These are phyloP conservation scores for Vollenhovia emeryi DNA, from an alignment of 1,140 invertebrate species.

Conservation along the genomic window DNA sequence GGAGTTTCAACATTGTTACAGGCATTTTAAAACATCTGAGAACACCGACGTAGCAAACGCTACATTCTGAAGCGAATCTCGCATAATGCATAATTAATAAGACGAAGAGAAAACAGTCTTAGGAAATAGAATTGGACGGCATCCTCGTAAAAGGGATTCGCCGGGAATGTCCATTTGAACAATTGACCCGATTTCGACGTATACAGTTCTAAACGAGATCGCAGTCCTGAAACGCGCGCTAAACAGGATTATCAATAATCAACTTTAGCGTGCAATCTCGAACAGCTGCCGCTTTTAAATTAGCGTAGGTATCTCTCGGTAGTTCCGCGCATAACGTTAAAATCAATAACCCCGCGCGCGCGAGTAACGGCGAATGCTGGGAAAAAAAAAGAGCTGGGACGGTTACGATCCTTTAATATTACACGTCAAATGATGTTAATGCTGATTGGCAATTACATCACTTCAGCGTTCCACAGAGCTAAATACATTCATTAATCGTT, in stretches of 20 bases:
- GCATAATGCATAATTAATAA: slow-evolving; percentile 4
- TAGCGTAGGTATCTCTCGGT: not conserved
- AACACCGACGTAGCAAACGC: not conserved
- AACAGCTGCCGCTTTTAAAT: slow-evolving; percentile 1
- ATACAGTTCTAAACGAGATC: not conserved
- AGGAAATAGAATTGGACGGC: not conserved
- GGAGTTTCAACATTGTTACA: not conserved
- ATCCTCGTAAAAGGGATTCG: not conserved
- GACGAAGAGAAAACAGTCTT: no score
- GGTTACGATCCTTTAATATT: not conserved
- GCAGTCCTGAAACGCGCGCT: not conserved
- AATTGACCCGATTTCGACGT: not conserved
- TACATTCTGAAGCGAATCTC: not conserved
- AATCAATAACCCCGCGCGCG: slow-evolving; percentile 1
- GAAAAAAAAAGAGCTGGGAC: not conserved
- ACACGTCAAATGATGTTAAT: not conserved
- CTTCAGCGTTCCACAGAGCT: not conserved
- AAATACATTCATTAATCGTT: slow-evolving; percentile 50
- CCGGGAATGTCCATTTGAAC: not conserved
- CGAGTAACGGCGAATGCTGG: not conserved
- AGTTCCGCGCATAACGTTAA: not conserved
- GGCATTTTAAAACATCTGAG: not conserved
- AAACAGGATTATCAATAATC: slow-evolving; percentile 17
- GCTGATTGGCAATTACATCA: slow-evolving; percentile 35
- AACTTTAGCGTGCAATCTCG: slow-evolving; percentile 10